These are phyloP conservation scores for Melanotaenia pygmaea DNA, from an alignment of 2,797 vertebrate genomes.

Conservation along the genomic window DNA sequence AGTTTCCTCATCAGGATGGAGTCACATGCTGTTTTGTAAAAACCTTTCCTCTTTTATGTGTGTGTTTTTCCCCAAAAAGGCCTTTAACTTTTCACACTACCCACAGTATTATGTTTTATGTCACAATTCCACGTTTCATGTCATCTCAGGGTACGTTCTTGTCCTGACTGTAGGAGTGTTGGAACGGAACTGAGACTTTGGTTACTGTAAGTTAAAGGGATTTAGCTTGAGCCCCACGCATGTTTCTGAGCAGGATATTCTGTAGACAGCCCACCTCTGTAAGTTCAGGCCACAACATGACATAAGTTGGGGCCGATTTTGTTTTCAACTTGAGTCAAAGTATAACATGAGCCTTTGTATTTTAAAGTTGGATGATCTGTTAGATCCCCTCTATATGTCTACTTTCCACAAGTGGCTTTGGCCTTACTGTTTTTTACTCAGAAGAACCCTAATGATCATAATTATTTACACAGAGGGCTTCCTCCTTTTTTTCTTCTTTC, in stretches of 20 bases:
- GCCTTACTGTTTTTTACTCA: constrained; percentile 40
- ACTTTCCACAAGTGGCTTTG: constrained; percentile 50
- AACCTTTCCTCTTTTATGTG: not conserved
- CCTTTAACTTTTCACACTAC: constrained; percentile 4
- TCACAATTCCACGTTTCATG: constrained; percentile 28
- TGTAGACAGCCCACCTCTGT: constrained; percentile 36
- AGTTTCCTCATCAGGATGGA: not conserved
- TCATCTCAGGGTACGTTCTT: constrained; percentile 24
- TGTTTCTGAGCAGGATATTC: constrained; percentile 54
- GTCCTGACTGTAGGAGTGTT: constrained; percentile 56
- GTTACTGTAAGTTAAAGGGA: constrained; percentile 47
- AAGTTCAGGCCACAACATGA: constrained; percentile 9
- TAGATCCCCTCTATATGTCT: constrained; percentile 51
- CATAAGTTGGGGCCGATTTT: constrained; percentile 28
- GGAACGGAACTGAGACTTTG: constrained; percentile 55
- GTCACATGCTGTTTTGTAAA: not conserved
- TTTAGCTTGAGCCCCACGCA: constrained; percentile 54
- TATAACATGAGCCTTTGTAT: constrained; percentile 41
- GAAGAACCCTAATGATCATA: constrained; percentile 45
- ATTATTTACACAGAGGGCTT: constrained; percentile 79
- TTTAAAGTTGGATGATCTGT: constrained; percentile 63
- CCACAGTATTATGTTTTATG: constrained; percentile 14
- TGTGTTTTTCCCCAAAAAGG: not conserved
- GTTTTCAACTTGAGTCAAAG: constrained; percentile 26
- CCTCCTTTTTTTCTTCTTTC: constrained; percentile 67